Percentiles rank a stretch among this genome's conserved stretches.
These are phyloP conservation scores for Resseliella maxima DNA, from an alignment of 2,888 invertebrate genomes.

Conservation along the genomic window DNA sequence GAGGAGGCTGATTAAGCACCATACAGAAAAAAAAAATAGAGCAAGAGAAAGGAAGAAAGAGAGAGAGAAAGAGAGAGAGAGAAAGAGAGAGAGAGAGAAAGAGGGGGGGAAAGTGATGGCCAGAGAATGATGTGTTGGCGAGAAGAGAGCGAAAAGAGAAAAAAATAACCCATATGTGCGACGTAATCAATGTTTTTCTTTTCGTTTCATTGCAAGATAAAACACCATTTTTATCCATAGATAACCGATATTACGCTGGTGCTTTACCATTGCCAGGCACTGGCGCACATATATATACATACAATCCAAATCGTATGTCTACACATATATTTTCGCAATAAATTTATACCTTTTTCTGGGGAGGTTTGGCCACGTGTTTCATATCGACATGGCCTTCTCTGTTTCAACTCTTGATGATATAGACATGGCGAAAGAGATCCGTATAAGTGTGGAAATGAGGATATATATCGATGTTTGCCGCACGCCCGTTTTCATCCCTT, in stretches of 20 bases:
- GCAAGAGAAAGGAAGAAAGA: not conserved
- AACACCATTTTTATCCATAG: constrained; percentile 27
- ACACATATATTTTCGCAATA: constrained; percentile 18
- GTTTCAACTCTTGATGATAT: not conserved
- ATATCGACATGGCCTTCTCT: constrained; percentile 19
- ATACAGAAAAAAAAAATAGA: not conserved
- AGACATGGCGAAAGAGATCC: not conserved
- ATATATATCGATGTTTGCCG: not conserved
- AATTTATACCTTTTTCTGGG: constrained; percentile 25
- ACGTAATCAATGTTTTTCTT: constrained; percentile 28
- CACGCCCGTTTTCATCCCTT: constrained; percentile 33
- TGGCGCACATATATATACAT: not conserved
- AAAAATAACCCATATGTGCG: constrained; percentile 1
- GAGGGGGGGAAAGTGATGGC: no score
- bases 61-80: no score
- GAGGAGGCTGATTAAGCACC: no score
- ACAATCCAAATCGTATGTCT: not conserved
- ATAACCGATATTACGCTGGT: constrained; percentile 14
- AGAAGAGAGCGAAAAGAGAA: not conserved
- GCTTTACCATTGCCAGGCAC: not conserved
- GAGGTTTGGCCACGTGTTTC: constrained; percentile 11
- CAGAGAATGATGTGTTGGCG: no score
- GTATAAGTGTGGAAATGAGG: not conserved
- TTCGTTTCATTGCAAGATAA: constrained; percentile 33
- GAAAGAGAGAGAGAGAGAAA: no score